Percentiles rank a stretch among this genome's conserved stretches.
These are phyloP conservation scores for Ia io DNA, from an alignment of 2,113 vertebrate species.

Conservation along the genomic window DNA sequence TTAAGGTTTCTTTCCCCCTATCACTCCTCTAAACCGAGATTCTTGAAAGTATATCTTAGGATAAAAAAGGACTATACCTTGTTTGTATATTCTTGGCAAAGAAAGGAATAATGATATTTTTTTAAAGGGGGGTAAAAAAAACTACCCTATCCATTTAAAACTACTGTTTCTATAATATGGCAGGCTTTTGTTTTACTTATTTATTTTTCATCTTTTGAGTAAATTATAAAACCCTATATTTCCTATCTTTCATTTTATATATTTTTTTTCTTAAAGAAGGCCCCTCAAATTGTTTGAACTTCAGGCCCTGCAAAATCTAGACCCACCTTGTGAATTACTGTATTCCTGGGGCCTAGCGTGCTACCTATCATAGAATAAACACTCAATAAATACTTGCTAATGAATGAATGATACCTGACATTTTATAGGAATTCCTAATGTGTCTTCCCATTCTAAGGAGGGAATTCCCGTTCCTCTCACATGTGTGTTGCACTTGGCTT, in stretches of 20 bases:
- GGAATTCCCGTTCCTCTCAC: neutral
- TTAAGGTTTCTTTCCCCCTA: neutral
- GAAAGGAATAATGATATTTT: neutral
- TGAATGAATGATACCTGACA: neutral
- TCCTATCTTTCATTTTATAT: neutral
- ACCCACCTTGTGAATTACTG: neutral
- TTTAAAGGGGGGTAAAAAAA: neutral
- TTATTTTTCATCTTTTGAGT: conserved; percentile 6
- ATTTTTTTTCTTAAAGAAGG: neutral
- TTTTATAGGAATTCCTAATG: neutral
- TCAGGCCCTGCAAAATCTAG: neutral
- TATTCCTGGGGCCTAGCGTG: neutral
- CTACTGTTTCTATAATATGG: neutral
- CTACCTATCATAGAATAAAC: neutral
- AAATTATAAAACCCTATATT: neutral
- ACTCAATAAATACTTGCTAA: neutral
- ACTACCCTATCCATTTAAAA: neutral
- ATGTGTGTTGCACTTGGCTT: neutral
- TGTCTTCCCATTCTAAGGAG: neutral
- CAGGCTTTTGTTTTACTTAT: neutral
- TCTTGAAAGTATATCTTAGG: neutral
- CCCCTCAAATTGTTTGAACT: neutral
- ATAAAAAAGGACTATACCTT: neutral
- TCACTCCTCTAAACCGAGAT: neutral
- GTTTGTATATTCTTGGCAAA: neutral